Conservation (phyloP, 2,888 invertebrate genomes). For the Gonocerus acuteangulatus region DNA sequence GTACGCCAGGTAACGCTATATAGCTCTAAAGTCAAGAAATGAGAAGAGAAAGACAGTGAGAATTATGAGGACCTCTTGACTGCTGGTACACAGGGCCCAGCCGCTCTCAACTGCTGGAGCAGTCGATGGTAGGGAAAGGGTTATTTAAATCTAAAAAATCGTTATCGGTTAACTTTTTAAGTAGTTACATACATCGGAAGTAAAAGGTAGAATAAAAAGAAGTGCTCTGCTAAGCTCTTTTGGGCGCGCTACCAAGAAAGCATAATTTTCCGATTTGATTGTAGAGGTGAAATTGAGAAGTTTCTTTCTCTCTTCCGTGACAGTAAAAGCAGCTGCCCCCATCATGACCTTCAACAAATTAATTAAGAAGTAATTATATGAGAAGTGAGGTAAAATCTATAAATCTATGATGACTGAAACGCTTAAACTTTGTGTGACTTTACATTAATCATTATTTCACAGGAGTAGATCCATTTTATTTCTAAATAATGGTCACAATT, state of each 20-base stretch:
- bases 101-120: too few species aligned
- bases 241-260: constrained; percentile 70
- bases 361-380: background rate
- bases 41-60: too few species aligned
- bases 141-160: background rate
- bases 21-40: too few species aligned
- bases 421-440: too few species aligned
- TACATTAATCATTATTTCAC: too few species aligned
- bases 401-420: too few species aligned
- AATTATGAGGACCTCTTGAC: background rate
- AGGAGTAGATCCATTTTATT: too few species aligned
- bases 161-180: background rate
- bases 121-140: background rate
- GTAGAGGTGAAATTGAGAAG: constrained; percentile 70
- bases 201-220: constrained; percentile 75
- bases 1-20: too few species aligned
- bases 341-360: constrained; percentile 45
- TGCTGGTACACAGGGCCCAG: too few species aligned
- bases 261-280: constrained; percentile 69
- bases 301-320: constrained; percentile 48
- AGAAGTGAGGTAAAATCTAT: too few species aligned
- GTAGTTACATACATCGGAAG: constrained; percentile 44
- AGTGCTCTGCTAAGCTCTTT: constrained; percentile 72
- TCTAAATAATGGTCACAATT: too few species aligned
- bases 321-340: constrained; percentile 54